These are phyloP conservation scores for Cryptocheilus praepositus DNA, from an alignment of 2,888 invertebrate species.

Conservation along the genomic window DNA sequence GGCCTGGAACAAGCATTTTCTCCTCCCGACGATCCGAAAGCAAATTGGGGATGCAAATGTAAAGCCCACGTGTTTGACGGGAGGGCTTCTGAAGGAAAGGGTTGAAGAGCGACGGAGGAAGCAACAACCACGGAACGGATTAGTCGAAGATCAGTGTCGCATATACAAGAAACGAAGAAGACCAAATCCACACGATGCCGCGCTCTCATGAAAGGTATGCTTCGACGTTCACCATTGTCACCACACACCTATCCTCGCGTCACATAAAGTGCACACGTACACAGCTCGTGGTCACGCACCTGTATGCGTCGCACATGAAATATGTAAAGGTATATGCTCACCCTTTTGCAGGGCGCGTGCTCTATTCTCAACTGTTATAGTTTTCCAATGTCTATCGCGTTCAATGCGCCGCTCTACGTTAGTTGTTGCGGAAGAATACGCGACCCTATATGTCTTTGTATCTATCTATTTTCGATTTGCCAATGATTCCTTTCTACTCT, in stretches of 20 bases:
- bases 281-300: slow-evolving; percentile 47
- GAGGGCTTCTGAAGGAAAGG: too few relatives aligned
- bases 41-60: too few relatives aligned
- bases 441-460: slow-evolving; percentile 19
- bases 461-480: background rate
- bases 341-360: slow-evolving; percentile 52
- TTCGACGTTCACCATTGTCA: background rate
- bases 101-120: slow-evolving; percentile 8
- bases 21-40: too few relatives aligned
- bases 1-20: too few relatives aligned
- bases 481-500: background rate
- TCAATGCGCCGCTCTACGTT: background rate
- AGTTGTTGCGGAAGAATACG: too few relatives aligned
- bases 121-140: slow-evolving; percentile 16
- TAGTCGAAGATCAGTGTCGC: slow-evolving; percentile 18
- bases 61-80: too few relatives aligned
- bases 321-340: slow-evolving; percentile 58
- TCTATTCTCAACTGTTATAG: slow-evolving; percentile 46
- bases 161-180: slow-evolving; percentile 14
- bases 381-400: slow-evolving; percentile 26
- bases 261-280: slow-evolving; percentile 14
- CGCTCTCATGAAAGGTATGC: slow-evolving; percentile 14
- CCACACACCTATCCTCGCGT: slow-evolving; percentile 19
- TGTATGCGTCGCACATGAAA: slow-evolving; percentile 62
- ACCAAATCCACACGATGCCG: slow-evolving; percentile 32